A percentile compares a stretch with the other conserved stretches of the same genome.
Conservation (phyloP, 2,888 invertebrate species). For the Leucozona laternaria region DNA sequence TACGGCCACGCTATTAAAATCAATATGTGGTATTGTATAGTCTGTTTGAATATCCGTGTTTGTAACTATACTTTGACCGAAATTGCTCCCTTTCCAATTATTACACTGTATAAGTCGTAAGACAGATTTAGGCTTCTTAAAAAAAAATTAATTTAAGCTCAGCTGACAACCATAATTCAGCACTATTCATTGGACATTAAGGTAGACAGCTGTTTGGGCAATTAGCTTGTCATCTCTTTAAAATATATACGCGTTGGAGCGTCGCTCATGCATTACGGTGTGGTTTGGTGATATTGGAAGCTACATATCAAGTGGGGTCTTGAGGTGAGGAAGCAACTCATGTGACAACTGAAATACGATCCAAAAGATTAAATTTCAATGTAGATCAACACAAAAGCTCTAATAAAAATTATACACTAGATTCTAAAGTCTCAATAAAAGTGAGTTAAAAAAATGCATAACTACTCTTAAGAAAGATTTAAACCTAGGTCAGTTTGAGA, state of each 20-base stretch:
- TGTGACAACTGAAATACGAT: conserved; percentile 28
- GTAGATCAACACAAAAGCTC: neutral
- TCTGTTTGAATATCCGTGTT: too few relatives aligned
- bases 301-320: conserved; percentile 16
- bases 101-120: too few relatives aligned
- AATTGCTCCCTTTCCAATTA: too few relatives aligned
- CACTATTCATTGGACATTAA: conserved; percentile 12
- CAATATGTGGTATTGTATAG: too few relatives aligned
- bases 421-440: conserved; percentile 49
- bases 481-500: conserved; percentile 56
- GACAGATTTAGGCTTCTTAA: too few relatives aligned
- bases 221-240: conserved; percentile 52
- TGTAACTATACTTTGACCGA: too few relatives aligned
- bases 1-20: too few relatives aligned
- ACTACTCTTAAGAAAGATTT: conserved; percentile 11
- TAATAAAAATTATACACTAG: neutral
- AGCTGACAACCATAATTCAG: neutral
- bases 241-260: conserved; percentile 11
- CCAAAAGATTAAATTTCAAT: conserved; percentile 43
- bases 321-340: conserved; percentile 38
- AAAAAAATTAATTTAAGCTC: neutral
- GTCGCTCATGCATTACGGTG: conserved; percentile 15
- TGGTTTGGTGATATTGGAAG: conserved; percentile 9
- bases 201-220: conserved; percentile 47
- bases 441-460: conserved; percentile 28